Evolutionary conservation across 2,888 invertebrate species (phyloP), one percentile per base, ranked within the genome.

Genomic region (Heliconius ismenius): DNA sequence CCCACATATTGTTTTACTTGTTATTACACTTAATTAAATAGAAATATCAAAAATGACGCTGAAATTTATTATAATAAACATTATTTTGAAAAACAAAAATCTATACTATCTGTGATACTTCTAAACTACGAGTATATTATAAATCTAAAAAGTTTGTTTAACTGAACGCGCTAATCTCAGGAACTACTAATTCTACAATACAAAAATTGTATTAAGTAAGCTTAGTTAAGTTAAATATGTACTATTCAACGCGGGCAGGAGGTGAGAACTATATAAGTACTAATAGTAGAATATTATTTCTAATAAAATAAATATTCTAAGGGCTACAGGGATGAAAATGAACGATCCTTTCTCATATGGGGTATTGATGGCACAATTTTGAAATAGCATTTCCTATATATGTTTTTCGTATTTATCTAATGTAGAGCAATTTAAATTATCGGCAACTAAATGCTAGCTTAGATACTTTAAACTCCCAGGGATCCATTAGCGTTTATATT

Each of bases 401-500:
- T 58, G 58, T n/a, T 58, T 24, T 60, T n/a, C 13, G 24, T n/a
- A 7, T 65, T 65, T 21, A 65, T n/a, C n/a, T 13, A 36, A 65
- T 13, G 15, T 39, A 65, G 24, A n/a, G 24, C 13, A 65, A 65
- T 65, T 36, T n/a, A 65, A 65, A 36, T 65, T 36, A 65, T 36
- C 64, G 36, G 64, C 36, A 64, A 36, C 36, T 36, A 36, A 4
- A n/a, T 36, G 10, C 36, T 36, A 24, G 65, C 36, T 65, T 24
- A 65, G 39, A 65, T 65, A 36, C 39, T 13, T 65, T 36, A 24
- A 65, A 24, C 36, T 39, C 4, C 13, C 65, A 39, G 39, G 39
- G 65, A 65, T 13, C 7, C 39, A 65, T 65, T 65, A 65, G n/a
- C 65, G 21, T 39, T n/a, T 65, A 39, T 39, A 65, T 65, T 39